Base-by-base conservation (phyloP, 1,140 invertebrate genomes). In the Orius insidiosus region DNA sequence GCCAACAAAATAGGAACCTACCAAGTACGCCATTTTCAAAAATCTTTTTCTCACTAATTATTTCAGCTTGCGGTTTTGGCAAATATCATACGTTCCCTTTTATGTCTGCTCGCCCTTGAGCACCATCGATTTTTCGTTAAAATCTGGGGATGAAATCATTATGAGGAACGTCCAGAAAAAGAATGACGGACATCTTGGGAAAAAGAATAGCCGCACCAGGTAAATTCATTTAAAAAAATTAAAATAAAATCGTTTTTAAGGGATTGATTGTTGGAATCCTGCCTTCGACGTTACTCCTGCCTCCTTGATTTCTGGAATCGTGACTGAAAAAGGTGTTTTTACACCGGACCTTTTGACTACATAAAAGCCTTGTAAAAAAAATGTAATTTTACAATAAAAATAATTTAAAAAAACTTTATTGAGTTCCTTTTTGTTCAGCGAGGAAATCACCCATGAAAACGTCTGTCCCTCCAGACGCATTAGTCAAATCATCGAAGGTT, bases 1-100 rank as follows among this genome's bases (percentile, higher is more conserved):
- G 95, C 94, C 1, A 99, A 98, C 61, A 99, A 99, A 77, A 95
- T 98, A 61, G 95, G 95, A 52, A 99, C 95, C 13, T 98, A 96
- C 63, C 87, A 92, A 58, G 74, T 77, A 61, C 53, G 39, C 30
- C 24, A 7, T 7, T 7, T 3, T 24, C 24, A n/a, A n/a, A n/a
- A n/a, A n/a, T n/a, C n/a, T n/a, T n/a, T n/a, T n/a, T n/a, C n/a
- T n/a, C n/a, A n/a, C 24, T 24, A 24, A 24, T 24, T 37, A 33
- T 56, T 53, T 15, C 60, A 81, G 76, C 80, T 98, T 57, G 90
- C 94, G 1, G 78, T 98, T 35, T 65, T 85, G 24, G 89, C 92
- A 85, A 88, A 56, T 68, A 93, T 64, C 90, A 97, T 59, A 72
- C 13, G 80, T 98, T 19, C 88, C 90, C 50, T 98, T 98, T 64